Conservation (phyloP, 92 coral and sea anemone genomes). For the Parazoanthus swiftii region DNA sequence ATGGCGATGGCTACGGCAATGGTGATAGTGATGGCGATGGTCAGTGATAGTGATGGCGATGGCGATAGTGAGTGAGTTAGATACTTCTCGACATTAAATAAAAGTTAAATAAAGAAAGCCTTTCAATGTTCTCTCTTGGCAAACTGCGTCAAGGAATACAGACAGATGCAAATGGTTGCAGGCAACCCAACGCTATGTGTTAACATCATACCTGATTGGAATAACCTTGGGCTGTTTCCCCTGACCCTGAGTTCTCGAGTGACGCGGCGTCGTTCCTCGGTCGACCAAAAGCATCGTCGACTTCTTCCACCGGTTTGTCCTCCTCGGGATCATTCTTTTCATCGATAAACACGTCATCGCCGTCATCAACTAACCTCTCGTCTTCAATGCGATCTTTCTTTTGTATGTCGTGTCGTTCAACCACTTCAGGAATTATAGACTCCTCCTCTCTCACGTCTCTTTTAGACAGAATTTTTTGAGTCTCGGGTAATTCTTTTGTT, state of each 20-base stretch:
- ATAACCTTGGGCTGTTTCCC: not conserved
- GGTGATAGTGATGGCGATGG: not conserved
- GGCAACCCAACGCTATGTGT: too few species aligned
- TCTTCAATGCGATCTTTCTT: slow-evolving; percentile 21
- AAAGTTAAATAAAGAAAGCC: too few species aligned
- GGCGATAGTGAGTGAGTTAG: too few species aligned
- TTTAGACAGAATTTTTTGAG: slow-evolving; percentile 11
- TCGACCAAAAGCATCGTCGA: not conserved
- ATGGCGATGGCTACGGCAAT: too few species aligned
- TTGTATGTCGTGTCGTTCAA: not conserved
- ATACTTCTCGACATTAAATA: too few species aligned
- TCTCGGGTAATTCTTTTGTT: slow-evolving; percentile 31
- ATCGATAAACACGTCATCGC: not conserved
- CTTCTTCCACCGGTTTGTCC: not conserved
- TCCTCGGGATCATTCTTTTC: slow-evolving; percentile 16
- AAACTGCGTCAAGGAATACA: too few species aligned
- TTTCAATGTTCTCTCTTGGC: too few species aligned
- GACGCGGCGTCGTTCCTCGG: not conserved
- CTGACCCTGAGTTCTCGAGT: slow-evolving; percentile 20
- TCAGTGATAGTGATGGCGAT: too few species aligned
- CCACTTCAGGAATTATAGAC: not conserved
- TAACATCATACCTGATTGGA: not conserved
- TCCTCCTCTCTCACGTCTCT: not conserved
- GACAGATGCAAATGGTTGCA: too few species aligned
- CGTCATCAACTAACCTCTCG: slow-evolving; percentile 14